A percentile compares a stretch with the other conserved stretches of the same genome.
Conservation (phyloP, 2,113 vertebrate genomes). For the Fulmarus glacialis region DNA sequence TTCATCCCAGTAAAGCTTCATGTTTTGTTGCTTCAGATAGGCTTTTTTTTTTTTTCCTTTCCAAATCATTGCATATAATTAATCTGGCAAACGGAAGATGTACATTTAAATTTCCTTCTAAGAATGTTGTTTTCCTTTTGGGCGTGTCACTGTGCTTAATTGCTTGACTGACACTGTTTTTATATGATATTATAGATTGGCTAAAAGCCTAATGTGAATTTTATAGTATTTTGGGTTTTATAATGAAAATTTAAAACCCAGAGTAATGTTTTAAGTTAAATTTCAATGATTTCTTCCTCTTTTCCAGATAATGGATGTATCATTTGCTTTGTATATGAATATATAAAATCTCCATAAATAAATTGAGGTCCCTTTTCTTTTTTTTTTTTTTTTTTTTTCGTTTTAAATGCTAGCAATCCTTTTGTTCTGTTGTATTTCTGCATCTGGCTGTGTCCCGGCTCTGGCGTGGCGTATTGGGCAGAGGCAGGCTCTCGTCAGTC, state of each 20-base stretch:
- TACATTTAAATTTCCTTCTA: neutral
- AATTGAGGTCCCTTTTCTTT: neutral
- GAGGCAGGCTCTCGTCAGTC: neutral
- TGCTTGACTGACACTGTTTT: neutral
- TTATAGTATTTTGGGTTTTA: neutral
- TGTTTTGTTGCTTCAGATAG: neutral
- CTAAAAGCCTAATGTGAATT: neutral
- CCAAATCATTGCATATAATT: neutral
- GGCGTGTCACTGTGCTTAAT: neutral
- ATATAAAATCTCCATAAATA: neutral
- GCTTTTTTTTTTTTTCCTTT: neutral
- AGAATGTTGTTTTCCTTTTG: neutral
- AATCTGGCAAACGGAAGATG: neutral
- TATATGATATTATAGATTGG: neutral
- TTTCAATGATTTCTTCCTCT: constrained; percentile 40
- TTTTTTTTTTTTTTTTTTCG: neutral
- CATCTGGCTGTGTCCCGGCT: neutral
- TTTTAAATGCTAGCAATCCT: neutral
- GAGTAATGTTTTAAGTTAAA: neutral
- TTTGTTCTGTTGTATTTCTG: neutral
- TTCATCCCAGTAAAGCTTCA: neutral
- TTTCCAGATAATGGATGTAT: neutral
- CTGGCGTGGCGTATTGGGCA: neutral
- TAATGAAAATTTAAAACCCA: constrained; percentile 1
- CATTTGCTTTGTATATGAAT: neutral